These are phyloP conservation scores for Euglossa dilemma DNA, from an alignment of 1,140 invertebrate species.

Conservation along the genomic window DNA sequence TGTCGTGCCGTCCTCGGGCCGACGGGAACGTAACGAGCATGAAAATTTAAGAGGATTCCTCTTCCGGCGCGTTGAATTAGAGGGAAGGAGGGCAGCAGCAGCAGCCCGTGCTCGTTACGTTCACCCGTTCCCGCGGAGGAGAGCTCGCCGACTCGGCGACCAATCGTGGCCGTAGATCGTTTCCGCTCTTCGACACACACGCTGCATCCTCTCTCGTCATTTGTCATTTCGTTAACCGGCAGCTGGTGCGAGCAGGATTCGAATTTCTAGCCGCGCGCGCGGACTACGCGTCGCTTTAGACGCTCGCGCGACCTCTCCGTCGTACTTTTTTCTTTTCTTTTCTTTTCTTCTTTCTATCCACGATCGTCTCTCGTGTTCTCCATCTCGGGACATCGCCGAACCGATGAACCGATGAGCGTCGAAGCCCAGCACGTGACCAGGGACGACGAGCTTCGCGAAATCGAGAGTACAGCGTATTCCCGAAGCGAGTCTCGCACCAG, in stretches of 20 bases:
- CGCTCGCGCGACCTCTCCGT: no score
- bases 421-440: background rate
- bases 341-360: background rate
- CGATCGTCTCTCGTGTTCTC: background rate
- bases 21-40: slow-evolving; percentile 18
- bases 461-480: background rate
- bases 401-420: slow-evolving; percentile 4
- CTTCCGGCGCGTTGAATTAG: slow-evolving; percentile 7
- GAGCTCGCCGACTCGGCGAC: slow-evolving; percentile 14
- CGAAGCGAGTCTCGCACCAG: slow-evolving; percentile 57
- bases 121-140: slow-evolving; percentile 12
- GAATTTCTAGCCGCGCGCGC: background rate
- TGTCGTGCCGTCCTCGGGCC: background rate
- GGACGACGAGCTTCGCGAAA: background rate
- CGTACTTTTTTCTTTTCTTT: no score
- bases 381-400: background rate
- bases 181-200: slow-evolving; percentile 44
- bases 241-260: slow-evolving; percentile 56
- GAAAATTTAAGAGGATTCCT: slow-evolving; percentile 9
- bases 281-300: background rate
- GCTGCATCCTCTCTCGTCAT: slow-evolving; percentile 70
- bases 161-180: slow-evolving; percentile 38
- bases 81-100: no score
- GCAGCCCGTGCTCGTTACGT: slow-evolving; percentile 34
- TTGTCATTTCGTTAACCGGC: slow-evolving; percentile 58